phyloP scores from a whole-genome alignment of 1,140 invertebrate genomes.

The Saccostrea glomerata region DNA sequence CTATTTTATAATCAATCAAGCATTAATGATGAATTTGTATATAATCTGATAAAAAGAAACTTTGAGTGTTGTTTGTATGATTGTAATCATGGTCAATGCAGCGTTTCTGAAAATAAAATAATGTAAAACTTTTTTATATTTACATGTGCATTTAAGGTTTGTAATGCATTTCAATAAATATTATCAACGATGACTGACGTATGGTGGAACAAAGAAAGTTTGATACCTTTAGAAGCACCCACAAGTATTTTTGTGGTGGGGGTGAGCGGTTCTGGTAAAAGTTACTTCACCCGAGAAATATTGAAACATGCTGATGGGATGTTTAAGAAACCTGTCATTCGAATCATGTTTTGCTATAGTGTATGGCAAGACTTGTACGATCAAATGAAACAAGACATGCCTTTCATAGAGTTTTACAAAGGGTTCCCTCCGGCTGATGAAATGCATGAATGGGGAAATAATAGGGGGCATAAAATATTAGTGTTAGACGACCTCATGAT shows the following conservation, averaged over 20 bases:
- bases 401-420: slow-evolving; percentile 26
- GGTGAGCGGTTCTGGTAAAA: slow-evolving; percentile 43
- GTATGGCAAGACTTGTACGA: slow-evolving; percentile 35
- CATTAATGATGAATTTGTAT: slow-evolving; percentile 49
- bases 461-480: background rate
- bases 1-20: slow-evolving; percentile 32
- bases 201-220: slow-evolving; percentile 49
- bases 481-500: slow-evolving; percentile 50
- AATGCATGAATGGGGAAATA: background rate
- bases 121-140: background rate
- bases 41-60: slow-evolving; percentile 27
- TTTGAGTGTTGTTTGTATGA: slow-evolving; percentile 41
- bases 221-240: slow-evolving; percentile 48
- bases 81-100: slow-evolving; percentile 13
- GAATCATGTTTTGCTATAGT: slow-evolving; percentile 47
- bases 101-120: slow-evolving; percentile 23
- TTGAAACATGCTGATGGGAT: slow-evolving; percentile 35
- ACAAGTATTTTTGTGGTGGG: slow-evolving; percentile 42
- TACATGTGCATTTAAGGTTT: background rate
- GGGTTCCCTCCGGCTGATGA: slow-evolving; percentile 23
- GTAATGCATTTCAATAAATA: background rate
- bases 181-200: slow-evolving; percentile 7
- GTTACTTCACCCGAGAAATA: slow-evolving; percentile 37
- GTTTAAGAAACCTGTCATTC: slow-evolving; percentile 31
- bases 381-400: slow-evolving; percentile 10